A percentile compares a stretch with the other conserved stretches of the same genome.
Evolutionary conservation across 2,113 vertebrate species (phyloP).

Genomic region (Procavia capensis): DNA sequence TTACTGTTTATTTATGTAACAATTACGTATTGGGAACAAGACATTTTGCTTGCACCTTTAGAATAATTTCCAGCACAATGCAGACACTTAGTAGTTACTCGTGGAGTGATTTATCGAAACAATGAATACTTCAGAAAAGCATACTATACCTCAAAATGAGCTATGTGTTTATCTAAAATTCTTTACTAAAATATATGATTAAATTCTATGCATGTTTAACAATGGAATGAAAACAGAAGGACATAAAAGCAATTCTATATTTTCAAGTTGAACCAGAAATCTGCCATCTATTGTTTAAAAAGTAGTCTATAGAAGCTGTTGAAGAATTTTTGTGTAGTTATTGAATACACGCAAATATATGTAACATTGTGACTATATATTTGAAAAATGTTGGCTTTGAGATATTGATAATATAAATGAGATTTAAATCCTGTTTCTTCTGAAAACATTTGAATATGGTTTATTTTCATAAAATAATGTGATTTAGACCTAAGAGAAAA

Average conservation of each 20-base stretch:
- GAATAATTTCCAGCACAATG: neutral
- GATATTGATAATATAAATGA: neutral
- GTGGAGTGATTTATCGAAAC: neutral
- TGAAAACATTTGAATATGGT: neutral
- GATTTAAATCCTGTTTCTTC: neutral
- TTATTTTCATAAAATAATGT: neutral
- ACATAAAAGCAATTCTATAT: neutral
- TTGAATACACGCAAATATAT: neutral
- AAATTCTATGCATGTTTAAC: neutral
- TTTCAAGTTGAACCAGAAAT: constrained; percentile 2
- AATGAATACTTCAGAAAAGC: neutral
- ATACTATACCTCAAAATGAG: neutral
- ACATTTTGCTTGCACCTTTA: neutral
- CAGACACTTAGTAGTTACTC: neutral
- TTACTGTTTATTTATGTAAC: constrained; percentile 9
- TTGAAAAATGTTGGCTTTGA: neutral
- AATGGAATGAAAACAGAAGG: constrained; percentile 1
- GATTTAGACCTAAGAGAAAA: neutral
- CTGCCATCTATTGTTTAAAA: neutral
- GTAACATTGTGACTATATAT: neutral
- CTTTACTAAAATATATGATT: neutral
- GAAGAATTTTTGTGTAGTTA: neutral
- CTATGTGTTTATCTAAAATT: neutral
- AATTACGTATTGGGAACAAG: neutral
- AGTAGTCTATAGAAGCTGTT: neutral